Percentiles rank a stretch among this genome's conserved stretches.
These are phyloP conservation scores for Climacteris rufus DNA, from an alignment of 2,113 vertebrate species.

Conservation along the genomic window DNA sequence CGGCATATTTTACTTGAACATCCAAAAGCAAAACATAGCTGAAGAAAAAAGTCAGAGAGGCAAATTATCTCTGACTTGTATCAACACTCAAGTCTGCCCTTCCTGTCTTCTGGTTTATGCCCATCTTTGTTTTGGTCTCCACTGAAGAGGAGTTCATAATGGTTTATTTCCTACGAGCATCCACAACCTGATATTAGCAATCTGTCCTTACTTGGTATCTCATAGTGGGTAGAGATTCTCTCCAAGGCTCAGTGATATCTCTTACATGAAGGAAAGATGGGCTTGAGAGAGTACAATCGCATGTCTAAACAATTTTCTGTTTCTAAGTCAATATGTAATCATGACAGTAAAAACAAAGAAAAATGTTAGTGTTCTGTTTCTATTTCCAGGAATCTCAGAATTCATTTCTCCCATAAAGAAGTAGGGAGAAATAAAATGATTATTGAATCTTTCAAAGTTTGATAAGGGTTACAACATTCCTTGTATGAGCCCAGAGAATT, in stretches of 20 bases:
- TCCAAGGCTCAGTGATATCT: background rate
- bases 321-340: background rate
- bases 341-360: background rate
- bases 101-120: background rate
- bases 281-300: background rate
- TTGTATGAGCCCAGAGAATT: background rate
- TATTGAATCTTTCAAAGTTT: rapidly evolving
- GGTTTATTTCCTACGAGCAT: background rate
- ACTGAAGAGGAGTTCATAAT: rapidly evolving
- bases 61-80: background rate
- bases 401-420: background rate
- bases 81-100: background rate
- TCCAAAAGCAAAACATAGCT: background rate
- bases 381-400: background rate
- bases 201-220: background rate
- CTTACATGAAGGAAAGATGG: rapidly evolving
- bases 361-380: background rate
- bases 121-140: background rate
- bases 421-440: background rate
- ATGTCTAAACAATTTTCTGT: background rate
- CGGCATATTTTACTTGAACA: background rate
- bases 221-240: rapidly evolving
- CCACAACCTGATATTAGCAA: background rate
- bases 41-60: background rate
- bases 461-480: background rate